These are phyloP conservation scores for Probosciger aterrimus DNA, from an alignment of 2,113 vertebrate species.

Conservation along the genomic window DNA sequence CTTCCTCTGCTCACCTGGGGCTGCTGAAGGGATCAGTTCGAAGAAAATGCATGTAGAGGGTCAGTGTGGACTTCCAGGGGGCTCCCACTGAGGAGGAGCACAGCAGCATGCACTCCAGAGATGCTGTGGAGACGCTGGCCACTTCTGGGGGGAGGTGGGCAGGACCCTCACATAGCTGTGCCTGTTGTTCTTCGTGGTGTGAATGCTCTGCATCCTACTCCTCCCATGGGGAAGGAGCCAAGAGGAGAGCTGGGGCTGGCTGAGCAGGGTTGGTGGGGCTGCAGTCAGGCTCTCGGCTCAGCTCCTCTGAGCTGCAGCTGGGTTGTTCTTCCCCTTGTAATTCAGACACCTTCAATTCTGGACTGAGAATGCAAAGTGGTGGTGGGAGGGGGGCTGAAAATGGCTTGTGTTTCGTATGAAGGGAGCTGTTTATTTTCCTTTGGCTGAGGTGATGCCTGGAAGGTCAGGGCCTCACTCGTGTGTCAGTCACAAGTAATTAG, in stretches of 20 bases:
- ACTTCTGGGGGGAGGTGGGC: not conserved
- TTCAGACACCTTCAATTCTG: not conserved
- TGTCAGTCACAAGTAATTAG: conserved; percentile 81
- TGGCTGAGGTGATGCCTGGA: conserved; percentile 65
- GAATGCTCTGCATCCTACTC: not conserved
- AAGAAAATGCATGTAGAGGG: rapidly evolving
- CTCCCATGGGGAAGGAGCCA: rapidly evolving
- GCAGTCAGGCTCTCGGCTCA: not conserved
- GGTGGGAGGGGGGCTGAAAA: not conserved
- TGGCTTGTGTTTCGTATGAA: conserved; percentile 41
- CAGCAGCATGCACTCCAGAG: rapidly evolving
- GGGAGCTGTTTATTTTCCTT: conserved; percentile 76
- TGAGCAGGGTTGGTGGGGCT: rapidly evolving
- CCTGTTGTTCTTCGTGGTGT: rapidly evolving
- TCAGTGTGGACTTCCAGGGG: not conserved
- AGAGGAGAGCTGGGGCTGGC: not conserved
- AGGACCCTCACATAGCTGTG: not conserved
- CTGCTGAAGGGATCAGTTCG: not conserved
- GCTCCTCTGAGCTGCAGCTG: not conserved
- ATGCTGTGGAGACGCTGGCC: rapidly evolving
- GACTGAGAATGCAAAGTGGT: not conserved
- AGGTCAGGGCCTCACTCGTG: conserved; percentile 61
- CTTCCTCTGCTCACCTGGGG: not conserved
- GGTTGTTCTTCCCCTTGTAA: not conserved
- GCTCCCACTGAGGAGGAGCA: not conserved